Conservation (phyloP, 2,888 invertebrate genomes). For the Caenorhabditis zanzibari region DNA sequence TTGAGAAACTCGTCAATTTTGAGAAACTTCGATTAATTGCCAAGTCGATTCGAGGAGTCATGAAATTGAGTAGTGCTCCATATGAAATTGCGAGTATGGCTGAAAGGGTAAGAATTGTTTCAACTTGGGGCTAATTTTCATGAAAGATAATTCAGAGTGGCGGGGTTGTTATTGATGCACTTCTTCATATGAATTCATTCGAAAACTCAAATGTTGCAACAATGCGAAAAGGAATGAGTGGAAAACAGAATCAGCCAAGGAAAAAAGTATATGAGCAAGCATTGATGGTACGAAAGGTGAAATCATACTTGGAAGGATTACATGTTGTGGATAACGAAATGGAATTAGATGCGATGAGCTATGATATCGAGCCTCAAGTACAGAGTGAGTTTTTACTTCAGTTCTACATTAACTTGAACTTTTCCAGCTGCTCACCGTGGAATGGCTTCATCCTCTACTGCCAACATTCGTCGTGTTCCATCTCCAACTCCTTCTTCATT, state of each 20-base stretch:
- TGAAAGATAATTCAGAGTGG: conserved; percentile 71
- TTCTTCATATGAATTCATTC: conserved; percentile 81
- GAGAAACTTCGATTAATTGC: conserved; percentile 99
- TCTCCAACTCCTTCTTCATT: conserved; percentile 91
- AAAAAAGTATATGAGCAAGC: conserved; percentile 86
- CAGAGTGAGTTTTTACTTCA: conserved; percentile 34
- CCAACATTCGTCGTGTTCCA: conserved; percentile 85
- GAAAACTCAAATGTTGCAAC: conserved; percentile 79
- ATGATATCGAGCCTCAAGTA: conserved; percentile 89
- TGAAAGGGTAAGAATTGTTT: conserved; percentile 63
- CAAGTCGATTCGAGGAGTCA: conserved; percentile 89
- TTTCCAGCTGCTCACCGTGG: conserved; percentile 58
- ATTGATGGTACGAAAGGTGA: conserved; percentile 97
- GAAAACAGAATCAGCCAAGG: conserved; percentile 70
- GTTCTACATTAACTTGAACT: background rate
- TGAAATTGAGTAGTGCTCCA: conserved; percentile 95
- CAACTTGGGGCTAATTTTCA: background rate
- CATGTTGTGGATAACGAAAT: conserved; percentile 95
- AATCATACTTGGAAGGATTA: conserved; percentile 94
- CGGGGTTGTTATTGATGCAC: conserved; percentile 76
- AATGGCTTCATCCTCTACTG: conserved; percentile 36
- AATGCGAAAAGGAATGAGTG: conserved; percentile 75
- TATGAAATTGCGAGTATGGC: conserved; percentile 84
- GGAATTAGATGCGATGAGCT: conserved; percentile 91
- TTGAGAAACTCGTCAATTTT: conserved; percentile 89